Evolutionary conservation across 2,113 vertebrate species (phyloP).

Genomic region (Poeciliopsis turrubarensis): DNA sequence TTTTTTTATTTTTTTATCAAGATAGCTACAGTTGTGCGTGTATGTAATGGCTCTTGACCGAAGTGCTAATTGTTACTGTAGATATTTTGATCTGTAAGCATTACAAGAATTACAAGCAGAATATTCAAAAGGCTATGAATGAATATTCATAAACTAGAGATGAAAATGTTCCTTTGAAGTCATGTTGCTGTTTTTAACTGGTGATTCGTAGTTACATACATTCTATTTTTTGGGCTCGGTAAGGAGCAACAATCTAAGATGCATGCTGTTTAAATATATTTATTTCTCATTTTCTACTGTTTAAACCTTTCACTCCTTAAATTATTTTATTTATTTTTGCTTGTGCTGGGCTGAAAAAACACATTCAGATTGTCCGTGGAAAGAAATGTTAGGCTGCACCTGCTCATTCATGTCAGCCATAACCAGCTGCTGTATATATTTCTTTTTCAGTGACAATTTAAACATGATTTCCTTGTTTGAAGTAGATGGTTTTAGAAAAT

Average conservation of each 20-base stretch:
- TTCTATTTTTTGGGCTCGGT: not conserved
- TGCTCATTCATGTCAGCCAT: not conserved
- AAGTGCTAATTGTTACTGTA: conserved; percentile 54
- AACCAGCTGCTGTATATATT: not conserved
- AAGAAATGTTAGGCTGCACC: conserved; percentile 6
- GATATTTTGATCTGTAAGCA: conserved; percentile 33
- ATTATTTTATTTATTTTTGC: no score
- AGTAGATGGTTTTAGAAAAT: not conserved
- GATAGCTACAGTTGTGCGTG: conserved; percentile 60
- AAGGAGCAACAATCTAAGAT: not conserved
- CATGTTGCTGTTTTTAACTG: conserved; percentile 7
- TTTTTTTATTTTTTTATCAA: conserved; percentile 36
- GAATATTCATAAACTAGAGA: conserved; percentile 23
- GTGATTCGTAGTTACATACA: not conserved
- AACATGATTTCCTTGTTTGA: not conserved
- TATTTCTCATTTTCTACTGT: conserved; percentile 5
- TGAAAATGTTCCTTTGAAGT: conserved; percentile 24
- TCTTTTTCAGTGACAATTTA: not conserved
- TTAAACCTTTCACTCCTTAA: not conserved
- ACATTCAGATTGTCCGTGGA: not conserved
- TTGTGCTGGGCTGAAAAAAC: not conserved
- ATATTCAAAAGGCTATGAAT: conserved; percentile 3
- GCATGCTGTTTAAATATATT: not conserved
- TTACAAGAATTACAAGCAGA: conserved; percentile 22
- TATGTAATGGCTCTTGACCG: conserved; percentile 45